Percentiles rank a stretch among this genome's conserved stretches.
Conservation (phyloP, 2,888 invertebrate genomes). For the Colletes collaris region DNA sequence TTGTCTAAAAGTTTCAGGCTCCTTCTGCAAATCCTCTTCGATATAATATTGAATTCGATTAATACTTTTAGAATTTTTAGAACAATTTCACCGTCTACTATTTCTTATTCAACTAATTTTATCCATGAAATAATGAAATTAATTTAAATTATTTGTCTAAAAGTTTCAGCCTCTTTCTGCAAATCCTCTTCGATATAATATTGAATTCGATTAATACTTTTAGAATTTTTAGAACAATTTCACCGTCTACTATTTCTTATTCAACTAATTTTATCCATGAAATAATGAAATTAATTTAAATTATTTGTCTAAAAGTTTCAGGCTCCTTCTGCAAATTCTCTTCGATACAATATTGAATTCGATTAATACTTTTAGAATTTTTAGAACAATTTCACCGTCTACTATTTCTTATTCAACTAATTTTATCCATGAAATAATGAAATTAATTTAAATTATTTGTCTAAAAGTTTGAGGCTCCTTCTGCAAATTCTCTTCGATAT, state of each 20-base stretch:
- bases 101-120: constrained; percentile 7
- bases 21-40: too few relatives aligned
- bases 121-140: constrained; percentile 4
- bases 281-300: constrained; percentile 1
- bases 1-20: not conserved
- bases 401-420: constrained; percentile 9
- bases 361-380: too few relatives aligned
- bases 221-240: not conserved
- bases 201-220: too few relatives aligned
- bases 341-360: too few relatives aligned
- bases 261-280: constrained; percentile 10
- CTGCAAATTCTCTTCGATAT: too few relatives aligned
- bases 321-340: too few relatives aligned
- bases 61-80: too few relatives aligned
- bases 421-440: constrained; percentile 15
- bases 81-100: not conserved
- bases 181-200: too few relatives aligned
- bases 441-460: constrained; percentile 7
- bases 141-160: not conserved
- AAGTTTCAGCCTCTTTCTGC: not conserved
- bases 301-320: not conserved
- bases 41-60: too few relatives aligned
- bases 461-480: not conserved
- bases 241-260: not conserved
- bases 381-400: not conserved